These are phyloP conservation scores for Torymus aiolomorphi DNA, from an alignment of 2,888 invertebrate species.

Conservation along the genomic window DNA sequence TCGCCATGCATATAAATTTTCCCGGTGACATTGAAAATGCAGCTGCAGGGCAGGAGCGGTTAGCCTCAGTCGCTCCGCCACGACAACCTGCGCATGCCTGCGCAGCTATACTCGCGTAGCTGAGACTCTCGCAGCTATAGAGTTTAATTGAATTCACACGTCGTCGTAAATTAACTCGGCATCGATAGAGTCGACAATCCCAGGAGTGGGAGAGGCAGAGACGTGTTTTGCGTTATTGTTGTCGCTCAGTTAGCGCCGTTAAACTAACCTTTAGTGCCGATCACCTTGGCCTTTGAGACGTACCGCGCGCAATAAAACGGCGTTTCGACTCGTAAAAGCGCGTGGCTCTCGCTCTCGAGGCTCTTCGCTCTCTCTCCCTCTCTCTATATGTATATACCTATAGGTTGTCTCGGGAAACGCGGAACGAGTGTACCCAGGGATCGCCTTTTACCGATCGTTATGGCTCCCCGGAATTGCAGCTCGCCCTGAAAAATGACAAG, in stretches of 20 bases:
- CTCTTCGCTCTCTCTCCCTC: too few species aligned
- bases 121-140: not conserved
- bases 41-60: slow-evolving; percentile 34
- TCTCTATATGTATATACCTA: too few species aligned
- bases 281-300: slow-evolving; percentile 70
- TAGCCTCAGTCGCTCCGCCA: too few species aligned
- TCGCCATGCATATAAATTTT: not conserved
- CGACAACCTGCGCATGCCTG: too few species aligned
- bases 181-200: slow-evolving; percentile 63
- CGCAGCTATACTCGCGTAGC: too few species aligned
- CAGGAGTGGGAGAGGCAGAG: not conserved
- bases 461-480: too few species aligned
- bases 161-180: slow-evolving; percentile 67
- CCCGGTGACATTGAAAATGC: slow-evolving; percentile 7
- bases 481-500: too few species aligned
- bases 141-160: slow-evolving; percentile 69
- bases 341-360: not conserved
- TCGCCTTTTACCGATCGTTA: too few species aligned
- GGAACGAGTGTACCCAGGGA: too few species aligned
- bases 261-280: slow-evolving; percentile 72
- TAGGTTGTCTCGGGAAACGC: too few species aligned
- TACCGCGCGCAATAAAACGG: slow-evolving; percentile 71
- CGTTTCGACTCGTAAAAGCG: slow-evolving; percentile 45
- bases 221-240: slow-evolving; percentile 15
- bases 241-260: slow-evolving; percentile 71